phyloP scores from a whole-genome alignment of 1,140 invertebrate species.

The Cyclargus thomasi region DNA sequence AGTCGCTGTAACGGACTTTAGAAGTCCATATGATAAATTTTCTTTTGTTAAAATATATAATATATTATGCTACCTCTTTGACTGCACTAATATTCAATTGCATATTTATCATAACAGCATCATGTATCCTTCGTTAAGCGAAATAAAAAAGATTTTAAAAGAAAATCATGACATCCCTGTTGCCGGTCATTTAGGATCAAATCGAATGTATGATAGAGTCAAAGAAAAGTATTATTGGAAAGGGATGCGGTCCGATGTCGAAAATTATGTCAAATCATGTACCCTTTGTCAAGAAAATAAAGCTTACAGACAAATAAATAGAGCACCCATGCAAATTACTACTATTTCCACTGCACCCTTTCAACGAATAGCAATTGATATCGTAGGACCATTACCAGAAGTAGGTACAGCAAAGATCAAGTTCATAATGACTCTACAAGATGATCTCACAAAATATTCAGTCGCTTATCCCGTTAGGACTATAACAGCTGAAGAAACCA shows the following conservation, averaged over 20 bases:
- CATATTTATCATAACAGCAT: neutral
- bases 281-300: constrained; percentile 30
- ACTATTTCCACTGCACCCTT: constrained; percentile 26
- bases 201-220: constrained; percentile 27
- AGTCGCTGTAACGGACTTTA: neutral
- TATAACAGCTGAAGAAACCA: constrained; percentile 18
- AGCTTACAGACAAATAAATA: constrained; percentile 29
- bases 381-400: constrained; percentile 23
- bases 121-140: neutral
- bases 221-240: constrained; percentile 32
- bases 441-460: constrained; percentile 27
- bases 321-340: constrained; percentile 31
- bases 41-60: constrained; percentile 5
- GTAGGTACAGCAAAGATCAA: constrained; percentile 21
- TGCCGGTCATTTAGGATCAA: constrained; percentile 25
- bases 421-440: constrained; percentile 26
- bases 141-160: constrained; percentile 16
- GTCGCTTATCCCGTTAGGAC: constrained; percentile 19
- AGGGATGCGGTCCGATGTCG: constrained; percentile 32
- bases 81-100: constrained; percentile 1
- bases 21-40: constrained; percentile 4
- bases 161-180: constrained; percentile 17
- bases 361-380: constrained; percentile 22
- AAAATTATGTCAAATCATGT: constrained; percentile 29
- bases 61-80: neutral